A percentile compares a stretch with the other conserved stretches of the same genome.
Evolutionary conservation across 2,888 invertebrate species (phyloP).

Genomic region (Sesamia inferens): DNA sequence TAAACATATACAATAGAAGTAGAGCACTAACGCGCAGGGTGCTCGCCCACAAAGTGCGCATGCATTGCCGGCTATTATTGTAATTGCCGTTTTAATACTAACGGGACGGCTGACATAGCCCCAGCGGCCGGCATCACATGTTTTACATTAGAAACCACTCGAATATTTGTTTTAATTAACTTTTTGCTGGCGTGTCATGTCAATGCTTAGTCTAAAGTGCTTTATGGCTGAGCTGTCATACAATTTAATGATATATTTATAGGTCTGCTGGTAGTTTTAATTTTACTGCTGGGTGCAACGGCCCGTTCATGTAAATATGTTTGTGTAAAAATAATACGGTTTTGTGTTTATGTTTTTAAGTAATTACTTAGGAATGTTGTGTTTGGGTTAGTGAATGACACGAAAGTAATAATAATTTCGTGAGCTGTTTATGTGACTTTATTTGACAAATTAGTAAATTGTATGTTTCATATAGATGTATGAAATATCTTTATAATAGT

Average conservation of each 20-base stretch:
- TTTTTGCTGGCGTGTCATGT: conserved; percentile 58
- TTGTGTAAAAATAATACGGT: conserved; percentile 40
- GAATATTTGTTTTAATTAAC: conserved; percentile 65
- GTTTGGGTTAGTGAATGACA: conserved; percentile 26
- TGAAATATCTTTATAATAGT: neutral
- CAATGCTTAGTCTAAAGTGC: conserved; percentile 35
- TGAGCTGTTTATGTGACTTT: conserved; percentile 31
- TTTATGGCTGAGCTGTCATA: conserved; percentile 50
- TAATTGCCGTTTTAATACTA: conserved; percentile 63
- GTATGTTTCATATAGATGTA: neutral
- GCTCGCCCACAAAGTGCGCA: conserved; percentile 54
- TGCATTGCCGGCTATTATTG: conserved; percentile 61
- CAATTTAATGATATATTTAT: conserved; percentile 56
- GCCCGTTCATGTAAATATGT: conserved; percentile 17
- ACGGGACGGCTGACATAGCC: conserved; percentile 51
- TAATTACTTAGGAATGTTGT: conserved; percentile 37
- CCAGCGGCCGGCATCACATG: conserved; percentile 42
- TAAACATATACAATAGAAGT: conserved; percentile 46
- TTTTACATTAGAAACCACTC: conserved; percentile 61
- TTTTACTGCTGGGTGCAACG: conserved; percentile 53
- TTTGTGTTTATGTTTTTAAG: conserved; percentile 46
- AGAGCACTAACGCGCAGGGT: conserved; percentile 40
- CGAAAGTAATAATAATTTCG: conserved; percentile 29
- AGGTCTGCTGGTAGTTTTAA: conserved; percentile 45
- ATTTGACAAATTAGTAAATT: conserved; percentile 15